phyloP scores from a whole-genome alignment of 2,797 vertebrate genomes.

The Gorsachius magnificus region DNA sequence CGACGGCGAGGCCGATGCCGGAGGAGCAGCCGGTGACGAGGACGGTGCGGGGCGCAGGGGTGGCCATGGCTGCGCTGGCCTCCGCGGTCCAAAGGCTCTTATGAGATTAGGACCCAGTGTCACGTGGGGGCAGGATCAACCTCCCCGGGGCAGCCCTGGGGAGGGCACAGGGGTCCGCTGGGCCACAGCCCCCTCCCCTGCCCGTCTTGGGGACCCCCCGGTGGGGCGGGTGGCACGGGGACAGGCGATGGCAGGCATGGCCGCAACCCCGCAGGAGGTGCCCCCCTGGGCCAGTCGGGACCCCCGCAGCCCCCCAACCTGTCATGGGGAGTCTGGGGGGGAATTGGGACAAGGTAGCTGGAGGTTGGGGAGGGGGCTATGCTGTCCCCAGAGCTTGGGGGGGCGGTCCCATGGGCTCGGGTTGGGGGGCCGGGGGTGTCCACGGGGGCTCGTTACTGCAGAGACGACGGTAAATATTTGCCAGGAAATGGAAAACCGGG shows the following conservation, averaged over 20 bases:
- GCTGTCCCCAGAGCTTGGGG: too few relatives aligned
- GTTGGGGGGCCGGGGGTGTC: not conserved
- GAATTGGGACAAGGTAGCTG: too few relatives aligned
- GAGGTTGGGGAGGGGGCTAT: not conserved
- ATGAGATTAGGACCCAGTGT: not conserved
- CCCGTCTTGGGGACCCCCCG: not conserved
- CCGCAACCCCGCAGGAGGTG: not conserved
- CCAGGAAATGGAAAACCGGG: not conserved
- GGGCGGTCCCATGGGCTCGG: not conserved
- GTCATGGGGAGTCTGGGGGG: not conserved
- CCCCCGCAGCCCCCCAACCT: not conserved
- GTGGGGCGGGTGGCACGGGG: not conserved
- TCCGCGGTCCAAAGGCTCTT: not conserved
- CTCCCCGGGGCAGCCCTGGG: not conserved
- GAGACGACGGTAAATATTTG: not conserved
- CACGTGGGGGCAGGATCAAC: conserved; percentile 14
- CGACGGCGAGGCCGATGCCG: conserved; percentile 90
- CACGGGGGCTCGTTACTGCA: not conserved
- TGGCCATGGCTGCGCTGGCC: conserved; percentile 81
- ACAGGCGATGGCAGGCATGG: too few relatives aligned
- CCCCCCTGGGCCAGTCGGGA: not conserved
- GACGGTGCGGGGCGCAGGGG: conserved; percentile 83
- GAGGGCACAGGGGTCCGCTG: not conserved
- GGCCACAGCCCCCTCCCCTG: not conserved
- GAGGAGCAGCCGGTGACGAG: conserved; percentile 95